Evolutionary conservation across 2,888 invertebrate species (phyloP).

Genomic region (Meganola albula): DNA sequence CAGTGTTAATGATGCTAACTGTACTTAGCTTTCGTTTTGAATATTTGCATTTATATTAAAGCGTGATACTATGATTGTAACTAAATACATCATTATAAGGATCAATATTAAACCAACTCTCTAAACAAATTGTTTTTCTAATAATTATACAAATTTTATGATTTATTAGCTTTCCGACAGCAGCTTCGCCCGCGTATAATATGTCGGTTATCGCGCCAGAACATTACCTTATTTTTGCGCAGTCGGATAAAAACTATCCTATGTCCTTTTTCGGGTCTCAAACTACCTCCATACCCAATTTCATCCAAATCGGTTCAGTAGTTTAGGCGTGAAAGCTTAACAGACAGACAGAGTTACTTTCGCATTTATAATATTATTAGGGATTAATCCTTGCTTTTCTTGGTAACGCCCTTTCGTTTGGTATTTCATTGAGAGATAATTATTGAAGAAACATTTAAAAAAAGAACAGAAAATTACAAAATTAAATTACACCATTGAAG

Average conservation of each 20-base stretch:
- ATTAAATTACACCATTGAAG: too few relatives aligned
- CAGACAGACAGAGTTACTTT: not conserved
- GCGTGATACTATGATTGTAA: not conserved
- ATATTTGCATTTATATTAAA: constrained; percentile 33
- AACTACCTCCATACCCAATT: not conserved
- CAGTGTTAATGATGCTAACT: constrained; percentile 31
- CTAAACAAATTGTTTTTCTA: not conserved
- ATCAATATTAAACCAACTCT: too few relatives aligned
- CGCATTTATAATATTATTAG: too few relatives aligned
- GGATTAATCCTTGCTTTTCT: too few relatives aligned
- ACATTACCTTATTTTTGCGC: too few relatives aligned
- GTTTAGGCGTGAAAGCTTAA: not conserved
- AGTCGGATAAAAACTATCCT: not conserved
- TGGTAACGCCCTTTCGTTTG: too few relatives aligned
- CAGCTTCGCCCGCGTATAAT: not conserved
- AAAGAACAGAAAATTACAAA: too few relatives aligned
- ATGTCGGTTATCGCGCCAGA: too few relatives aligned
- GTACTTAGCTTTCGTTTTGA: constrained; percentile 30
- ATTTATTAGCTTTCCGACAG: not conserved
- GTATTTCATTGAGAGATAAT: too few relatives aligned
- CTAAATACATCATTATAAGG: not conserved
- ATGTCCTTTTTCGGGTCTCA: not conserved
- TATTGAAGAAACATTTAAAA: too few relatives aligned
- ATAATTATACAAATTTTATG: not conserved
- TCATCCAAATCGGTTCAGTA: not conserved